Percentiles rank a stretch among this genome's conserved stretches.
These are phyloP conservation scores for Alouatta palliata DNA, from an alignment of 2,113 vertebrate species.

Conservation along the genomic window DNA sequence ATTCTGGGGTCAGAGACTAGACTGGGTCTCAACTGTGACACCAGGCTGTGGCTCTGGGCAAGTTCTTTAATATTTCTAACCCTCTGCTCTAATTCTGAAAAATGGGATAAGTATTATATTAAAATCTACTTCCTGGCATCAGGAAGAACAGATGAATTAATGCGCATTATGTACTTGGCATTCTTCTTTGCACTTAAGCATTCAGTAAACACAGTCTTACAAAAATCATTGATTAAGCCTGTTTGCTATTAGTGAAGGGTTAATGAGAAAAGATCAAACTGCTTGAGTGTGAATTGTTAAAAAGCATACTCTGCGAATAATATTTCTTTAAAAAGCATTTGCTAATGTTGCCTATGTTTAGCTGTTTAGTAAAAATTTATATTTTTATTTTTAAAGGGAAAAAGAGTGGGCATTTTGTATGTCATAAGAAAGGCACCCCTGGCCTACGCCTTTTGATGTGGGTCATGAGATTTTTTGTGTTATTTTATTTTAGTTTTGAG, in stretches of 20 bases:
- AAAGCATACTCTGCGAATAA: background rate
- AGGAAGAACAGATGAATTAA: background rate
- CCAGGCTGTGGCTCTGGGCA: background rate
- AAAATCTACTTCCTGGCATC: background rate
- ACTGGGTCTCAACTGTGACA: background rate
- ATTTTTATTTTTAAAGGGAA: slow-evolving; percentile 51
- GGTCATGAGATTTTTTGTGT: background rate
- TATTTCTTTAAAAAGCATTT: slow-evolving; percentile 23
- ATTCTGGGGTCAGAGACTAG: background rate
- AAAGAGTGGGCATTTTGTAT: background rate
- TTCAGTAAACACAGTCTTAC: background rate
- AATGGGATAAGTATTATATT: background rate
- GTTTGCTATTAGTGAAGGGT: background rate
- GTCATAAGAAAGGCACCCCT: background rate
- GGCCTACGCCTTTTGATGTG: background rate
- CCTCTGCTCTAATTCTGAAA: background rate
- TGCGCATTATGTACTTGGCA: background rate
- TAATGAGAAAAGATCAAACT: background rate
- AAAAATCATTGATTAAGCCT: background rate
- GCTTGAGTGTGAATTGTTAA: background rate
- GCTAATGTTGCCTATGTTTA: background rate
- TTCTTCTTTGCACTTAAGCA: background rate
- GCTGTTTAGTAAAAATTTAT: background rate
- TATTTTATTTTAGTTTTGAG: too few relatives aligned
- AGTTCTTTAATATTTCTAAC: background rate